Conservation (phyloP, 2,113 vertebrate genomes). For the Callipepla californica region DNA sequence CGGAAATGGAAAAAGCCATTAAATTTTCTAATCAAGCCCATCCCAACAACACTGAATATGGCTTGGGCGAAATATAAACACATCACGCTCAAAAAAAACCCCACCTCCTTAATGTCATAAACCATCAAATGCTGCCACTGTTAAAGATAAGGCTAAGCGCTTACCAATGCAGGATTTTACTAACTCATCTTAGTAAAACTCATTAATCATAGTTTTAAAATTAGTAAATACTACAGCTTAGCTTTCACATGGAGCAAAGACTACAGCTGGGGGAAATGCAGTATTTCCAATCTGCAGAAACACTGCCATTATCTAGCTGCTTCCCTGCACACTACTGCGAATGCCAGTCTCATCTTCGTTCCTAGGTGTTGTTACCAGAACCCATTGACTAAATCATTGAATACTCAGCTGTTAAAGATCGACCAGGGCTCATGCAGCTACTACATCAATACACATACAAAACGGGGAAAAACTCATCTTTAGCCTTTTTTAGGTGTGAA, state of each 20-base stretch:
- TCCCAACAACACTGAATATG: neutral
- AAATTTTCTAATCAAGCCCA: constrained; percentile 33
- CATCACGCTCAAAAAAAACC: neutral
- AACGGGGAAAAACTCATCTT: neutral
- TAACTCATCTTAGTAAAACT: neutral
- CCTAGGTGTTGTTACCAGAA: neutral
- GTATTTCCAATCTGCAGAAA: neutral
- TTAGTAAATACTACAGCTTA: neutral
- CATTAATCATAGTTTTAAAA: constrained; percentile 6
- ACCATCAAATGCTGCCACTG: neutral
- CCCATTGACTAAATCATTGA: rapidly evolving
- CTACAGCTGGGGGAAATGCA: neutral
- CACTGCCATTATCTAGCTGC: neutral
- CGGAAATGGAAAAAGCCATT: constrained; percentile 33
- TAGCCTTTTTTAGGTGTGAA: neutral
- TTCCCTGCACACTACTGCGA: neutral
- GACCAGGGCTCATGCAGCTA: neutral
- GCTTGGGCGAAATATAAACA: constrained; percentile 14
- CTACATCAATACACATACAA: neutral
- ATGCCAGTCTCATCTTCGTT: neutral
- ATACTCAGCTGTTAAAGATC: neutral
- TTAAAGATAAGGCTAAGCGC: neutral
- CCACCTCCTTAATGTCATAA: neutral
- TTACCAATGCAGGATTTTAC: neutral
- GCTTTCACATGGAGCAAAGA: neutral